These are phyloP conservation scores for Dissostichus mawsoni DNA, from an alignment of 2,113 vertebrate genomes.

Conservation along the genomic window DNA sequence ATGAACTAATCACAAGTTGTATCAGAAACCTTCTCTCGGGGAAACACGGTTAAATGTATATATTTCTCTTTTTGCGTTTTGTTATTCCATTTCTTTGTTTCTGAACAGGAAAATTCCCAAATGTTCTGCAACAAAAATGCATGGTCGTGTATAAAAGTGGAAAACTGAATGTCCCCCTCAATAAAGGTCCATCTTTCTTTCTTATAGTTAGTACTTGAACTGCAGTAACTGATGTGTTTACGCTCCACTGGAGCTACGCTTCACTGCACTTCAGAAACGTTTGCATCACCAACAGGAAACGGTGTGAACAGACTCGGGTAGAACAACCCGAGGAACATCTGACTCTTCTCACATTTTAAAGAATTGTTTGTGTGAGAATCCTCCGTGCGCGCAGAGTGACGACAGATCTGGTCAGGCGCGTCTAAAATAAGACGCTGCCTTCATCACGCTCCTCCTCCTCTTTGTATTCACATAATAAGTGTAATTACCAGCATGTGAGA, in stretches of 20 bases:
- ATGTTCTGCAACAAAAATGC: constrained; percentile 7
- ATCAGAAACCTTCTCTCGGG: constrained; percentile 67
- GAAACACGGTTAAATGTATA: constrained; percentile 60
- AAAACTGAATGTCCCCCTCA: too few species aligned
- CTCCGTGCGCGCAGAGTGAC: background rate
- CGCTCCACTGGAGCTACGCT: too few species aligned
- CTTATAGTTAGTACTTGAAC: too few species aligned
- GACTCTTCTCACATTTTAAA: background rate
- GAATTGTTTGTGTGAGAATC: too few species aligned
- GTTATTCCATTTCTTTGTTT: constrained; percentile 52
- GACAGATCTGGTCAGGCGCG: constrained; percentile 38
- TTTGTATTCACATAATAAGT: background rate
- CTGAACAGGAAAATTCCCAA: constrained; percentile 72
- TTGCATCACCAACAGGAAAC: too few species aligned
- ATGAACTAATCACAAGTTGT: constrained; percentile 74
- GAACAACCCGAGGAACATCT: background rate
- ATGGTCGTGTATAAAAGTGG: too few species aligned
- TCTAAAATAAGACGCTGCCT: constrained; percentile 2
- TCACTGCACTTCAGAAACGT: too few species aligned
- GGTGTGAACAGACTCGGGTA: background rate
- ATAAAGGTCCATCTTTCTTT: too few species aligned
- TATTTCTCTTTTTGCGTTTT: constrained; percentile 42
- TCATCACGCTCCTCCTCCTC: background rate
- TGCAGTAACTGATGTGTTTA: too few species aligned
- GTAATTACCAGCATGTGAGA: too few species aligned